phyloP scores from a whole-genome alignment of 2,797 vertebrate genomes.

The Typhlichthys subterraneus region DNA sequence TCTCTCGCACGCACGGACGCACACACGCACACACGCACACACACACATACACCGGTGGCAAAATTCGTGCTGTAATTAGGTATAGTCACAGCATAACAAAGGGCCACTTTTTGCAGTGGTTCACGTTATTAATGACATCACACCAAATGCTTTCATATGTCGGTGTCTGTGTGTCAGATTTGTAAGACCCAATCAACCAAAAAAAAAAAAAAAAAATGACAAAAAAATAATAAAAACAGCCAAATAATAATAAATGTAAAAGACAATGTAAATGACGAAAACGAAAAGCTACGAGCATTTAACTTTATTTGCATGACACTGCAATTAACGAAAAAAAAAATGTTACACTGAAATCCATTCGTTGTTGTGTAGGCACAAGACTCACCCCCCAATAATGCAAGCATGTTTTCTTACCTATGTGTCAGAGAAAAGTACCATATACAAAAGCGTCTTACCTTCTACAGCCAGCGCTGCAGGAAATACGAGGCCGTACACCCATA shows the following conservation, averaged over 20 bases:
- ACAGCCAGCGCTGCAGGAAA: constrained; percentile 78
- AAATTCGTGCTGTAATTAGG: too few relatives aligned
- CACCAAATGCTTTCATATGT: too few relatives aligned
- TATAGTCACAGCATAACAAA: too few relatives aligned
- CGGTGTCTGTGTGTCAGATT: neutral
- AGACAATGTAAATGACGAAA: too few relatives aligned
- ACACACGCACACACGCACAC: constrained; percentile 1
- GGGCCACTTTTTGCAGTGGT: constrained; percentile 3
- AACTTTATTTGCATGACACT: neutral
- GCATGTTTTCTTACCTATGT: constrained; percentile 1
- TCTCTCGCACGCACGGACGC: constrained; percentile 10
- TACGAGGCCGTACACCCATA: constrained; percentile 80
- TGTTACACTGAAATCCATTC: too few relatives aligned
- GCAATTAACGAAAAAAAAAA: too few relatives aligned
- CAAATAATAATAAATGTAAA: neutral
- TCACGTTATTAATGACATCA: neutral
- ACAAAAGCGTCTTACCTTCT: constrained; percentile 71
- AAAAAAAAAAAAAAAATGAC: too few relatives aligned
- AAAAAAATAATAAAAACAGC: neutral
- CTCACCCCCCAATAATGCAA: too few relatives aligned
- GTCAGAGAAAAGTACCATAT: constrained; percentile 33
- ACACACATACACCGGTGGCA: constrained; percentile 3
- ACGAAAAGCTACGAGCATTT: neutral
- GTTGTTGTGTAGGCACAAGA: too few relatives aligned
- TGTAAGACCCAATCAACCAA: too few relatives aligned